Evolutionary conservation across 92 coral and sea anemone genomes (phyloP).

Genomic region (Bergia puertoricense): DNA sequence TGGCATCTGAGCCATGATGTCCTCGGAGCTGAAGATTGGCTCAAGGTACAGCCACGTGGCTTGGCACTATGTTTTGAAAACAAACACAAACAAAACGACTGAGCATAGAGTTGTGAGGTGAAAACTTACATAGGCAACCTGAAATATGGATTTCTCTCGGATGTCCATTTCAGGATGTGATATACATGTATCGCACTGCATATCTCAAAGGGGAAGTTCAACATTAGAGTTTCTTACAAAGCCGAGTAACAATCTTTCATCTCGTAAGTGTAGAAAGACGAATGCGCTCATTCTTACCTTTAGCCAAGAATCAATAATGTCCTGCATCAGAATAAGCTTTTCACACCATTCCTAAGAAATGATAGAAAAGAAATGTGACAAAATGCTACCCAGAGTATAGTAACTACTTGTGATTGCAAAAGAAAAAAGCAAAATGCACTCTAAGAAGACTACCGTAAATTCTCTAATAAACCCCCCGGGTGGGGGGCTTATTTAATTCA

Average conservation of each 20-base stretch:
- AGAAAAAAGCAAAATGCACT: too few relatives aligned
- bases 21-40: conserved; percentile 98
- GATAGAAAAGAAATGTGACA: not conserved
- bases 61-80: conserved; percentile 74
- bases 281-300: conserved; percentile 62
- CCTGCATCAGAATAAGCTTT: conserved; percentile 95
- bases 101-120: not conserved
- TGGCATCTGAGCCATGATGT: conserved; percentile 99
- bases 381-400: not conserved
- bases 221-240: not conserved
- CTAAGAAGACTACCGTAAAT: too few relatives aligned
- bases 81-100: not conserved
- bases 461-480: too few relatives aligned
- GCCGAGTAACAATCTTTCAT: not conserved
- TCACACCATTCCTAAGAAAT: conserved; percentile 93
- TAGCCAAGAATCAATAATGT: conserved; percentile 96
- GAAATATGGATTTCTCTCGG: not conserved
- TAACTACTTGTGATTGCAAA: too few relatives aligned
- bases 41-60: conserved; percentile 98
- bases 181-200: not conserved
- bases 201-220: not conserved
- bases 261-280: too few relatives aligned
- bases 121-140: too few relatives aligned
- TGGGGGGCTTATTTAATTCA: too few relatives aligned
- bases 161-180: not conserved